Evolutionary conservation across 2,113 vertebrate genomes (phyloP).

Genomic region (Hucho hucho): DNA sequence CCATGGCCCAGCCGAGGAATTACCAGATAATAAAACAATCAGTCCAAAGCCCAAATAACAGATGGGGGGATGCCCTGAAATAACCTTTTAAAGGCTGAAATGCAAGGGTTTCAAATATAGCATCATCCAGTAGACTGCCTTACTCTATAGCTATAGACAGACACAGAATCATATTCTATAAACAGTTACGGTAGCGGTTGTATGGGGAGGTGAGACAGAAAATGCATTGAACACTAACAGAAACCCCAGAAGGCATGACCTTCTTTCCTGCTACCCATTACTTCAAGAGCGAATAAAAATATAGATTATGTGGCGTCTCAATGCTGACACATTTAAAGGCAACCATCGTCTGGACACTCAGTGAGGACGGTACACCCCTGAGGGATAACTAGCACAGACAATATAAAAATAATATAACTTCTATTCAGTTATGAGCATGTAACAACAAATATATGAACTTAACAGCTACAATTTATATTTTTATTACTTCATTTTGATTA

Average conservation of each 20-base stretch:
- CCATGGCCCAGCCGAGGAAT: slow-evolving; percentile 6
- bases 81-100: neutral
- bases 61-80: neutral
- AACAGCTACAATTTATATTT: slow-evolving; percentile 14
- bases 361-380: slow-evolving; percentile 36
- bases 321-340: slow-evolving; percentile 62
- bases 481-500: too few relatives aligned
- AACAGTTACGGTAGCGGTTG: too few relatives aligned
- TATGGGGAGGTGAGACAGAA: neutral
- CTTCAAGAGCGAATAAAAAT: slow-evolving; percentile 71
- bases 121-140: too few relatives aligned
- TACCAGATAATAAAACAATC: neutral
- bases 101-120: slow-evolving; percentile 3
- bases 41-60: neutral
- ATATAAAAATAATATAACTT: slow-evolving; percentile 51
- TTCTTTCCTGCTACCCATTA: slow-evolving; percentile 53
- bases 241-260: slow-evolving; percentile 64
- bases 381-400: slow-evolving; percentile 44
- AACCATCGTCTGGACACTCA: slow-evolving; percentile 32
- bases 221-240: slow-evolving; percentile 33
- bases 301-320: slow-evolving; percentile 72
- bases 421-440: slow-evolving; percentile 20
- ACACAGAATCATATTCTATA: too few relatives aligned
- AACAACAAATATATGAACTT: slow-evolving; percentile 52
- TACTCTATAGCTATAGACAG: too few relatives aligned